Conservation (phyloP, 2,797 vertebrate genomes). For the Mallotus villosus region DNA sequence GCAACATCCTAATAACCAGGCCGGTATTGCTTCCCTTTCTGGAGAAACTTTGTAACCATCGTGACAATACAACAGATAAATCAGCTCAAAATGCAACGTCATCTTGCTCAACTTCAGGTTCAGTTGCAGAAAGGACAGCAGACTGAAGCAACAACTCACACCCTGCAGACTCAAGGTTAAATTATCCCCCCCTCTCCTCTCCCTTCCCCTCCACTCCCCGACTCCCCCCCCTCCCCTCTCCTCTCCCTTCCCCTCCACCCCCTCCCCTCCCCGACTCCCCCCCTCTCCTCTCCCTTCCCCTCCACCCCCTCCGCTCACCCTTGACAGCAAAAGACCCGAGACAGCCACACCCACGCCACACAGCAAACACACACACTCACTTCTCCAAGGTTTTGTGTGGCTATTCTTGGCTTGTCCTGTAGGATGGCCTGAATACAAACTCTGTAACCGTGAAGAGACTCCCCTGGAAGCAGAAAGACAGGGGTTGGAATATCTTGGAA, state of each 20-base stretch:
- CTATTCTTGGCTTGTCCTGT: slow-evolving; percentile 87
- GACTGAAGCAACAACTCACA: neutral
- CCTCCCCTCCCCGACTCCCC: too few relatives aligned
- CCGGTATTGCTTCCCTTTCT: neutral
- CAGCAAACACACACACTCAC: slow-evolving; percentile 68
- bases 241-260: too few relatives aligned
- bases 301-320: too few relatives aligned
- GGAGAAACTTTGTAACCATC: neutral
- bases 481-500: too few relatives aligned
- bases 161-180: slow-evolving; percentile 7
- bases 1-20: too few relatives aligned
- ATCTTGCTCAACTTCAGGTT: neutral
- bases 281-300: too few relatives aligned
- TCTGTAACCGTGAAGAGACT: slow-evolving; percentile 91
- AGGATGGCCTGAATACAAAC: slow-evolving; percentile 94
- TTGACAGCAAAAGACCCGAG: too few relatives aligned
- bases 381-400: slow-evolving; percentile 82
- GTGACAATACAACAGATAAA: neutral
- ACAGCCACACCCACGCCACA: neutral
- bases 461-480: slow-evolving; percentile 67
- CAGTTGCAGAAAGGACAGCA: slow-evolving; percentile 1
- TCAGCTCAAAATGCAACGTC: neutral
- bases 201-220: neutral
- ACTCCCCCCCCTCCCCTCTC: too few relatives aligned
- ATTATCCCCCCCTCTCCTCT: slow-evolving; percentile 5